Base-by-base conservation (phyloP, 2,113 vertebrate genomes). In the Mustela lutreola region DNA sequence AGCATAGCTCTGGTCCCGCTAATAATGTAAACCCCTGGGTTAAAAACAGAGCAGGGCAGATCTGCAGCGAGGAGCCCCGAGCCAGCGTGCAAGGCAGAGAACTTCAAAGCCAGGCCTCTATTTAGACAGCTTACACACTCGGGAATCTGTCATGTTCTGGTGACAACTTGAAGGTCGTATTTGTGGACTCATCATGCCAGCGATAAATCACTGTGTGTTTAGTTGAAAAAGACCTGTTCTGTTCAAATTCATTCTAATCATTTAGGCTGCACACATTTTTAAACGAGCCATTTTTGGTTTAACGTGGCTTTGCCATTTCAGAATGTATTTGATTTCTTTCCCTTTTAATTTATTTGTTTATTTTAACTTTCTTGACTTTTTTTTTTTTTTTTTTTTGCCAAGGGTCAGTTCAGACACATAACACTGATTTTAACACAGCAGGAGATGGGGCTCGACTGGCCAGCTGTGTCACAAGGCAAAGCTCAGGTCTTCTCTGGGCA, bases 91-190 rank as follows among this genome's bases (percentile, higher is more conserved):
- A 97, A 83, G 73, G 88, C 70, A 78, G 81, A 36, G 60, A 21
- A 95, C 75, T 95, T 95, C 95, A 91, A 93, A 96, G 94, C 39
- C 76, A 45, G 71, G 71, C 78, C 53, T 88, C 71, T 97, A 28
- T 97, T 97, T 96, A 86, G 97, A 97, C 78, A 97, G 93, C 73
- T 85, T 91, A 58, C 73, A 94, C 60, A 4, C 50, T 94, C 28
- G 79, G 86, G 97, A 96, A 96, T 97, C 89, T 0, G 28, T 95
- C 98, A 95, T 83, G 62, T 96, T 96, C 96, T 89, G 65, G 92
- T 93, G 94, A 97, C 96, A 80, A 39, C 78, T 73, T 83, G 95
- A 95, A 97, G 97, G 95, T 97, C 78, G n/a, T 89, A 92, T 86
- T 96, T 98, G 80, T 91, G 97, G 97, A 79, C 16, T 67, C 82